Conservation (phyloP, 2,797 vertebrate species). For the Poeciliopsis turneri region DNA sequence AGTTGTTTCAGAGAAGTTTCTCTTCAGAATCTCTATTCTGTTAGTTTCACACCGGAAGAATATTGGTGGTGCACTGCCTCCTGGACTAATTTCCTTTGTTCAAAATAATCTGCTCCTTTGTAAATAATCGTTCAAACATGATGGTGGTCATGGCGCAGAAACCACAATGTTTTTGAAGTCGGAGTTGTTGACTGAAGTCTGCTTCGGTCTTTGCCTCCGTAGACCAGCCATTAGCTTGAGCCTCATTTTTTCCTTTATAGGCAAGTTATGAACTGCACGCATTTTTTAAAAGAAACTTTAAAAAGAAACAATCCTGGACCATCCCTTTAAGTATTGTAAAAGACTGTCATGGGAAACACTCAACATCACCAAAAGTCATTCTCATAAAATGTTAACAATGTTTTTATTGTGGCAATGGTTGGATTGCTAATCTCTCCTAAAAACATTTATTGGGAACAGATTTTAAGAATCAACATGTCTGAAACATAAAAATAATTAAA, state of each 20-base stretch:
- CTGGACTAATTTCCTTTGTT: no score
- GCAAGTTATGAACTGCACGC: not conserved
- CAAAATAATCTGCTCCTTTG: not conserved
- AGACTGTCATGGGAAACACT: not conserved
- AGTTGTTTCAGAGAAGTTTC: not conserved
- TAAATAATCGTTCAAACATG: not conserved
- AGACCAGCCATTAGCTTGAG: not conserved
- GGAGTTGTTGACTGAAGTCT: not conserved
- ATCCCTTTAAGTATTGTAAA: not conserved
- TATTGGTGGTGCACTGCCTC: not conserved
- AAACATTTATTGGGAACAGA: not conserved
- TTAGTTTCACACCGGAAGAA: not conserved
- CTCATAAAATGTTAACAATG: slow-evolving; percentile 6
- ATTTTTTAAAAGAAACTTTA: not conserved
- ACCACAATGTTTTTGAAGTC: not conserved
- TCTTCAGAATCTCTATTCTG: not conserved
- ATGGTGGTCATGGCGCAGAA: not conserved
- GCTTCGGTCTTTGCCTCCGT: not conserved
- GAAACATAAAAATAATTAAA: slow-evolving; percentile 24
- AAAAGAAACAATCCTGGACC: not conserved
- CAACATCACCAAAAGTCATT: not conserved
- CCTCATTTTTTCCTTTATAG: not conserved
- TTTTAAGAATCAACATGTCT: slow-evolving; percentile 4
- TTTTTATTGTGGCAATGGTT: not conserved
- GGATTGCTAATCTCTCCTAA: not conserved